A percentile compares a stretch with the other conserved stretches of the same genome.
phyloP scores from a whole-genome alignment of 1,140 invertebrate species.

The Zaprionus gabonicus region DNA sequence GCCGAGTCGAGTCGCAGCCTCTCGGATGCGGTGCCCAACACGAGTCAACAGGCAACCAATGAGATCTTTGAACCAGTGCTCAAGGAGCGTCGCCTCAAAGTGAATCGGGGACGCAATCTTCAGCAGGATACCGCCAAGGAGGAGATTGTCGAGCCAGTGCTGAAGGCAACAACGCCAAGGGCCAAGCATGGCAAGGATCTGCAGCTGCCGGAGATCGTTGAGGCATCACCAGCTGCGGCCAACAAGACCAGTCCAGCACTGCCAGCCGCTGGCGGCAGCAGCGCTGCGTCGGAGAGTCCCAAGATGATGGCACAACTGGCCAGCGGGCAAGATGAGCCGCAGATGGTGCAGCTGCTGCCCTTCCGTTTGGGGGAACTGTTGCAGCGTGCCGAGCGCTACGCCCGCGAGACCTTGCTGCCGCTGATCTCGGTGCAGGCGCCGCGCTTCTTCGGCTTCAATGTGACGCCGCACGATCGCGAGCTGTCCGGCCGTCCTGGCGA shows the following conservation, averaged over 20 bases:
- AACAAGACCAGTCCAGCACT: background rate
- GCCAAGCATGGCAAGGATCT: constrained; percentile 84
- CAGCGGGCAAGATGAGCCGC: constrained; percentile 73
- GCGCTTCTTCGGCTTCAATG: constrained; percentile 86
- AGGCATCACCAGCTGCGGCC: background rate
- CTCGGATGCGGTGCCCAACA: constrained; percentile 72
- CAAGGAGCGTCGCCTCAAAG: constrained; percentile 59
- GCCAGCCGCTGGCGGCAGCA: too few species aligned
- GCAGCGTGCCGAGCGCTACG: constrained; percentile 92
- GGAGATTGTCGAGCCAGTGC: constrained; percentile 90
- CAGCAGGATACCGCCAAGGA: constrained; percentile 68
- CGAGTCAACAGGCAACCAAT: constrained; percentile 49
- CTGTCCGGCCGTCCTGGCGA: constrained; percentile 19
- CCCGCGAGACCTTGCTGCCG: constrained; percentile 89
- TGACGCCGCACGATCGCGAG: constrained; percentile 55
- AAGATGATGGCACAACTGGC: constrained; percentile 63
- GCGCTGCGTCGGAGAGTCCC: constrained; percentile 7
- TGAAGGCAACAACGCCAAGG: constrained; percentile 87
- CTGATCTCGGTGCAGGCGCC: constrained; percentile 91
- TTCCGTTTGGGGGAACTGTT: constrained; percentile 90
- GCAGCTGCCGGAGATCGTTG: constrained; percentile 36
- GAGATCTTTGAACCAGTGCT: constrained; percentile 85
- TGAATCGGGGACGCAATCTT: constrained; percentile 74
- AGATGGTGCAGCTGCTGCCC: constrained; percentile 91
- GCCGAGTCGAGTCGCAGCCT: constrained; percentile 87